Evolutionary conservation across 2,888 invertebrate species (phyloP).

Genomic region (Hirtodrosophila trivittata): DNA sequence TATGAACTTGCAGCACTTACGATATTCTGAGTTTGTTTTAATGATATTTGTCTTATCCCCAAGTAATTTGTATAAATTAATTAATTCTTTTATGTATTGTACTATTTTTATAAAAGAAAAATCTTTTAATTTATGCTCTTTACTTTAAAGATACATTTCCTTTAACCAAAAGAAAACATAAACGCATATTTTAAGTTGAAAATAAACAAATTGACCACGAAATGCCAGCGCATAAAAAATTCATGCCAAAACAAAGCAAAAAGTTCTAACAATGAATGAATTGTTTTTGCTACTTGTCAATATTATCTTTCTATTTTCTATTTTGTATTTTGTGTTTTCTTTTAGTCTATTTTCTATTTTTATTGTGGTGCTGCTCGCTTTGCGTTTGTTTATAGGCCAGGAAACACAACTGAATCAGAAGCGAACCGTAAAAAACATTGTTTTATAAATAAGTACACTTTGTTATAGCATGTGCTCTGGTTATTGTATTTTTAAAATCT

Average conservation of each 20-base stretch:
- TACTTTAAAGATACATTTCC: not conserved
- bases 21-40: no score
- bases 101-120: no score
- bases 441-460: slow-evolving; percentile 62
- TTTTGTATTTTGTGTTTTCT: slow-evolving; percentile 32
- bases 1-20: no score
- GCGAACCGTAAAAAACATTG: slow-evolving; percentile 64
- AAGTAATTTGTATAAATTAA: no score
- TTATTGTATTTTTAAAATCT: slow-evolving; percentile 28
- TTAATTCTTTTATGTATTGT: not conserved
- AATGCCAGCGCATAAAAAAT: slow-evolving; percentile 4
- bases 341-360: slow-evolving; percentile 24
- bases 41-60: no score
- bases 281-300: slow-evolving; percentile 73
- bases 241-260: slow-evolving; percentile 12
- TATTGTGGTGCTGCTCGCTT: slow-evolving; percentile 16
- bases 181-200: slow-evolving; percentile 1
- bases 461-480: slow-evolving; percentile 25
- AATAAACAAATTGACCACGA: slow-evolving; percentile 9
- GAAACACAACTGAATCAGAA: slow-evolving; percentile 47
- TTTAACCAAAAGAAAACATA: not conserved
- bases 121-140: no score
- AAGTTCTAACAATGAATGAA: slow-evolving; percentile 71
- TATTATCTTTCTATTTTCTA: slow-evolving; percentile 53
- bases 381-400: slow-evolving; percentile 66